These are phyloP conservation scores for Zaprionus taronus DNA, from an alignment of 1,140 invertebrate genomes.

Conservation along the genomic window DNA sequence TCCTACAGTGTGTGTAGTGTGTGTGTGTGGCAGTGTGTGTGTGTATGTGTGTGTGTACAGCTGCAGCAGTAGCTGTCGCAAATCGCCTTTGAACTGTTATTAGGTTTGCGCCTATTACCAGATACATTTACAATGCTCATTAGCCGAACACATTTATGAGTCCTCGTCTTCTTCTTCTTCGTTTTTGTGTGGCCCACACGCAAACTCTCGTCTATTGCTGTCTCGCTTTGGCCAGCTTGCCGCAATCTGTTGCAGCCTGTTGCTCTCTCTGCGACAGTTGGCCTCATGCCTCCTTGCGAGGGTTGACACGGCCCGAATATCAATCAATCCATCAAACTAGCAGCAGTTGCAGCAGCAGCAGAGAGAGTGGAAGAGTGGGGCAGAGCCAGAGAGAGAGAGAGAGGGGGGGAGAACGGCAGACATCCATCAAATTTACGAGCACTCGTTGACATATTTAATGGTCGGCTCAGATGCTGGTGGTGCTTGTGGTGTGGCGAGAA, in stretches of 20 bases:
- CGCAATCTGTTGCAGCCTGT: conserved; percentile 44
- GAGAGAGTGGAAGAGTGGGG: no score
- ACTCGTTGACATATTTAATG: conserved; percentile 50
- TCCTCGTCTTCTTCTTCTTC: no score
- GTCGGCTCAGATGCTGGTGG: conserved; percentile 6
- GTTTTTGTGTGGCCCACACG: conserved; percentile 25
- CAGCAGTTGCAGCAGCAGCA: neutral
- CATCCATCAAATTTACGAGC: conserved; percentile 51
- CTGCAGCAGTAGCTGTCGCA: conserved; percentile 28
- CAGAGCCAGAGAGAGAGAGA: no score
- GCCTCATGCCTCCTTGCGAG: conserved; percentile 14
- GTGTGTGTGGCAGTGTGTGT: conserved; percentile 16
- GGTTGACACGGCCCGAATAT: conserved; percentile 21
- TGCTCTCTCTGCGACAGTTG: conserved; percentile 57
- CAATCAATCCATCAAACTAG: conserved; percentile 60
- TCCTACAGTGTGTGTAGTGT: neutral
- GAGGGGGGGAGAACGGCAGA: neutral
- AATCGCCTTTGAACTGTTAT: conserved; percentile 53
- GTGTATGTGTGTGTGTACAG: conserved; percentile 5
- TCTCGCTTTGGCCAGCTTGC: conserved; percentile 12
- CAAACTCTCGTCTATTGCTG: conserved; percentile 16
- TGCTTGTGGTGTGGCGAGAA: neutral
- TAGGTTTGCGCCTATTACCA: conserved; percentile 34
- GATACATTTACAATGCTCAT: conserved; percentile 38
- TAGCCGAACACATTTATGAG: conserved; percentile 30